Evolutionary conservation across 2,888 invertebrate genomes (phyloP), one percentile per base, ranked within the genome.

Genomic region (Dynastes maya): DNA sequence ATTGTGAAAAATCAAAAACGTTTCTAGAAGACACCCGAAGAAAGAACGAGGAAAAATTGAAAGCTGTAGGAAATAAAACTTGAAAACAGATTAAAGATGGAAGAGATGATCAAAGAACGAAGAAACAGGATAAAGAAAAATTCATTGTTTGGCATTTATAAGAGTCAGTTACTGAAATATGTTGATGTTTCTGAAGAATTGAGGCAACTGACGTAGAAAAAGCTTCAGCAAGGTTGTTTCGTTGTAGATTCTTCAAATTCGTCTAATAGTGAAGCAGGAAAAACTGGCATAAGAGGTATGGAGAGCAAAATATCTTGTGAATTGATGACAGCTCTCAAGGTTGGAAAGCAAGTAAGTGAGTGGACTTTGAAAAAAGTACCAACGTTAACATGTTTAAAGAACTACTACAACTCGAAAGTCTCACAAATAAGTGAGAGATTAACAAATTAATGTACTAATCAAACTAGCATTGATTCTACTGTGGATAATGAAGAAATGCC

Each of bases 121-220:
- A 77, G 58, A 49, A 64, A 63, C 22, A 61, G 67, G 45, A 45
- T 76, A 51, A 86, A 83, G 75, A 79, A 77, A 45, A 86, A 86
- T 78, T 84, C 82, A 29, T 81, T 84, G 27, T 84, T 84, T 32
- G 85, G 86, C 4, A 85, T 82, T 53, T 85, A 83, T 72, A 83
- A 83, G 5, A 82, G 85, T 2, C 78, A 85, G 1, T 49, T 85
- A 16, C 84, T 84, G n/a, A 81, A 80, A 5, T 80, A 80, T 27
- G 81, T 83, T 27, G 83, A 85, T 45, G 83, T 86, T 68, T 77
- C 81, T n/a, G 81, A 84, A 68, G 83, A 82, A 72, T 72, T 86
- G 45, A 78, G 83, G 76, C 80, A 78, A 64, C 78, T 83, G 49
- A 83, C 82, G 67, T 80, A 82, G 76, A 82, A 71, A 37, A 72